A percentile compares a stretch with the other conserved stretches of the same genome.
phyloP scores from a whole-genome alignment of 2,888 invertebrate species.

The Hypsopygia costalis region DNA sequence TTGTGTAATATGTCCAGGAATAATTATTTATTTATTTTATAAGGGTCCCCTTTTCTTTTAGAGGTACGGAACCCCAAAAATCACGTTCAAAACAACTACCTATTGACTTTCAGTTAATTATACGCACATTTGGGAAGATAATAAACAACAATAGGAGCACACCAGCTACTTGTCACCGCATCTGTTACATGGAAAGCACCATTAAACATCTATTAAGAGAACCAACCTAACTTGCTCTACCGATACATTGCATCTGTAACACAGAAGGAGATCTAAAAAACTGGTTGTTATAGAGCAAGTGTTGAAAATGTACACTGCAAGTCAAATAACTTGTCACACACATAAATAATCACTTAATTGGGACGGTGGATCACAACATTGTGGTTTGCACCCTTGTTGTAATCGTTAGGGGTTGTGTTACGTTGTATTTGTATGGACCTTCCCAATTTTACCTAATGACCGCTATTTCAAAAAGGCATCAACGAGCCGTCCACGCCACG shows the following conservation, averaged over 20 bases:
- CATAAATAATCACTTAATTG: conserved; percentile 76
- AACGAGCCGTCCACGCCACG: too few relatives aligned
- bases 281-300: conserved; percentile 30
- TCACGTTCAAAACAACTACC: too few relatives aligned
- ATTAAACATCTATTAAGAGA: conserved; percentile 15
- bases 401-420: conserved; percentile 19
- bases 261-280: conserved; percentile 23
- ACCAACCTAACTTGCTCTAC: conserved; percentile 27
- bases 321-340: conserved; percentile 51
- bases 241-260: conserved; percentile 3
- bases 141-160: conserved; percentile 46
- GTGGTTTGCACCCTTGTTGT: conserved; percentile 35
- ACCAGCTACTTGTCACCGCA: conserved; percentile 31
- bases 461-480: too few relatives aligned
- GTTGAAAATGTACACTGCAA: conserved; percentile 27
- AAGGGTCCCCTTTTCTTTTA: too few relatives aligned
- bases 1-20: too few relatives aligned
- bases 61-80: too few relatives aligned
- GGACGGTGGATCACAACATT: conserved; percentile 53
- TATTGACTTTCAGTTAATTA: conserved; percentile 32
- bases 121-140: conserved; percentile 54
- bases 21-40: too few relatives aligned
- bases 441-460: too few relatives aligned
- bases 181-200: conserved; percentile 26
- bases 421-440: conserved; percentile 25